Conservation (phyloP, 2,113 vertebrate genomes). For the Deroptyus accipitrinus region DNA sequence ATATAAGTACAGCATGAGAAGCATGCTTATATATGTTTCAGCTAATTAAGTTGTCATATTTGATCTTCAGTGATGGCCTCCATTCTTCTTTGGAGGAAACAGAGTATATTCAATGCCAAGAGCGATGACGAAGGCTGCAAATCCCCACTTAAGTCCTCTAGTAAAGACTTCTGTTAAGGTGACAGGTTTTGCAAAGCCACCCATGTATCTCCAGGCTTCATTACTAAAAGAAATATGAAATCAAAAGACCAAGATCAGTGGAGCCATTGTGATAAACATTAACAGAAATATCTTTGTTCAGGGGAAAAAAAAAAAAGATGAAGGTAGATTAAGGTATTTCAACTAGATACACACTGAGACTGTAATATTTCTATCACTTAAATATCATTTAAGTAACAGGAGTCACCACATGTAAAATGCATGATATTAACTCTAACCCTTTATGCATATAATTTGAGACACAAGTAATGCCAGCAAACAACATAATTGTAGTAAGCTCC, state of each 20-base stretch:
- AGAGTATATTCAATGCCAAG: constrained; percentile 88
- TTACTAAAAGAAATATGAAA: constrained; percentile 79
- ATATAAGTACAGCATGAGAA: constrained; percentile 2
- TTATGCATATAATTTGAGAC: background rate
- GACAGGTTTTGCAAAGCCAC: constrained; percentile 78
- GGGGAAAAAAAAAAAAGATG: background rate
- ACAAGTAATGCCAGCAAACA: background rate
- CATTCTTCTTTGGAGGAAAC: constrained; percentile 84
- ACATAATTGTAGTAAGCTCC: background rate
- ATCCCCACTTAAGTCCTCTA: constrained; percentile 91
- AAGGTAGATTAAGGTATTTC: background rate
- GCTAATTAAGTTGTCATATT: background rate
- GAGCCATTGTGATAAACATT: background rate
- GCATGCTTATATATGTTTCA: background rate
- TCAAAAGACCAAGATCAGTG: background rate
- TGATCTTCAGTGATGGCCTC: constrained; percentile 76
- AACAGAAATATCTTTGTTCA: background rate
- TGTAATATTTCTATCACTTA: background rate
- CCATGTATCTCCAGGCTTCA: constrained; percentile 90
- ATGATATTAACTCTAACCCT: background rate
- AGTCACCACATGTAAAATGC: background rate
- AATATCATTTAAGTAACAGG: background rate
- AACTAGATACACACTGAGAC: background rate
- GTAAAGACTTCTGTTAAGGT: constrained; percentile 77
- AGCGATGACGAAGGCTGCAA: constrained; percentile 87